These are phyloP conservation scores for Steatocranus sp. DNA, from an alignment of 2,797 vertebrate species.

Conservation along the genomic window DNA sequence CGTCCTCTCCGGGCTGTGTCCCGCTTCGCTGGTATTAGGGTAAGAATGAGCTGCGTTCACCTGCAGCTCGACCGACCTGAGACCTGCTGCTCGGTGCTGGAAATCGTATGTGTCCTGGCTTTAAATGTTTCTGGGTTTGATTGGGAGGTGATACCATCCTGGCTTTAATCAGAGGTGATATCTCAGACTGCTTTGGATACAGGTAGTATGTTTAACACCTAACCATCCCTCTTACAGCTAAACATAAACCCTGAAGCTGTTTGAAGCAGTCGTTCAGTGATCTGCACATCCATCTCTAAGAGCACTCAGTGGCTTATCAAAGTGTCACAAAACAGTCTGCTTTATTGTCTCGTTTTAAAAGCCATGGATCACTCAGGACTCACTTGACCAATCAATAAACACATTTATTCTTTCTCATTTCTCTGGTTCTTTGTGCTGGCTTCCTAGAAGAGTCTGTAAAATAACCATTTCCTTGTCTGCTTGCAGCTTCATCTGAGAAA, in stretches of 20 bases:
- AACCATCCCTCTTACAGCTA: neutral
- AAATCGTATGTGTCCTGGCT: neutral
- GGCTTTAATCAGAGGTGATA: neutral
- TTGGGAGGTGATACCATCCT: neutral
- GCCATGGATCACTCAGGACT: neutral
- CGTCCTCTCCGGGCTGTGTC: slow-evolving; percentile 86
- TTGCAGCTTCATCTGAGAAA: neutral
- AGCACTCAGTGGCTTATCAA: neutral
- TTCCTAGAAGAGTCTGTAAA: neutral
- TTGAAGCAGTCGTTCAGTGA: neutral
- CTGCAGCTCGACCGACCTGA: neutral
- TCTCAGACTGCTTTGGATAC: neutral
- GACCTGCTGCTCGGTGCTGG: neutral
- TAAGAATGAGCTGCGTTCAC: slow-evolving; percentile 55
- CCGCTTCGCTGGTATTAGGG: slow-evolving; percentile 93
- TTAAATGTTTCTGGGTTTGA: neutral
- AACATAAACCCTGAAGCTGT: neutral
- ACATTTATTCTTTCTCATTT: neutral
- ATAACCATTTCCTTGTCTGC: neutral
- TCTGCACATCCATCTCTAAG: neutral
- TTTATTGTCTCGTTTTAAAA: neutral
- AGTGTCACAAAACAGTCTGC: neutral
- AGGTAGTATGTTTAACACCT: neutral
- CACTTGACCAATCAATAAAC: neutral
- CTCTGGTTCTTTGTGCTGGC: neutral